Percentiles rank a stretch among this genome's conserved stretches.
Conservation (phyloP, 2,113 vertebrate genomes). For the Ammodytes marinus region DNA sequence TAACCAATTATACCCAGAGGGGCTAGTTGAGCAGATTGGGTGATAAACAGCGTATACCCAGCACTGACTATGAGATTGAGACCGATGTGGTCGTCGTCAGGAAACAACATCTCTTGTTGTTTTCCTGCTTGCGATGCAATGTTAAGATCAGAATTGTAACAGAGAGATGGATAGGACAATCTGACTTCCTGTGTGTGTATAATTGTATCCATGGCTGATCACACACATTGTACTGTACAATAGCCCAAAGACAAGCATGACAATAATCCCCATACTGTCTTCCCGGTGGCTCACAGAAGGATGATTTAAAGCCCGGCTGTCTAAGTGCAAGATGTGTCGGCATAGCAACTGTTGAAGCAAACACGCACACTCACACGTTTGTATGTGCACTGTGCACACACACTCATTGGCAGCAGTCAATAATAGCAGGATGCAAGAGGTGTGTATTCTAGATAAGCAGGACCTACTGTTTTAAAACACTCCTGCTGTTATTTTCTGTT, state of each 20-base stretch:
- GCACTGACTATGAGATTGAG: neutral
- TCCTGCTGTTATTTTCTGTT: neutral
- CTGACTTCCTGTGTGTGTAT: conserved; percentile 30
- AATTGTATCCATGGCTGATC: conserved; percentile 10
- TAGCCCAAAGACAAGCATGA: conserved; percentile 36
- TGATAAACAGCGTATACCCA: neutral
- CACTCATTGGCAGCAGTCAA: conserved; percentile 1
- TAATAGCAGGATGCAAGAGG: conserved; percentile 50
- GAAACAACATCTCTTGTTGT: neutral
- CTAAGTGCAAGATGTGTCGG: conserved; percentile 39
- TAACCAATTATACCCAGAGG: conserved; percentile 1
- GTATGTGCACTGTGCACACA: conserved; percentile 16
- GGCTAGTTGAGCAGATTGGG: neutral
- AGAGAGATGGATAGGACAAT: conserved; percentile 2
- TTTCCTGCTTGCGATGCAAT: neutral
- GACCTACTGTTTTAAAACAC: conserved; percentile 16
- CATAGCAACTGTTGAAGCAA: conserved; percentile 56
- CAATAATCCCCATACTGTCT: neutral
- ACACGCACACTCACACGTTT: conserved; percentile 18
- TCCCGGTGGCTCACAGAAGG: neutral
- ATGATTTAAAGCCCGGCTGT: conserved; percentile 38
- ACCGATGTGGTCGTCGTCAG: neutral
- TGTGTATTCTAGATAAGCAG: conserved; percentile 17
- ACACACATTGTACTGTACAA: neutral
- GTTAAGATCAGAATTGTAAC: neutral